These are phyloP conservation scores for Sinopyrophorus schimmeli DNA, from an alignment of 2,888 invertebrate genomes.

Conservation along the genomic window DNA sequence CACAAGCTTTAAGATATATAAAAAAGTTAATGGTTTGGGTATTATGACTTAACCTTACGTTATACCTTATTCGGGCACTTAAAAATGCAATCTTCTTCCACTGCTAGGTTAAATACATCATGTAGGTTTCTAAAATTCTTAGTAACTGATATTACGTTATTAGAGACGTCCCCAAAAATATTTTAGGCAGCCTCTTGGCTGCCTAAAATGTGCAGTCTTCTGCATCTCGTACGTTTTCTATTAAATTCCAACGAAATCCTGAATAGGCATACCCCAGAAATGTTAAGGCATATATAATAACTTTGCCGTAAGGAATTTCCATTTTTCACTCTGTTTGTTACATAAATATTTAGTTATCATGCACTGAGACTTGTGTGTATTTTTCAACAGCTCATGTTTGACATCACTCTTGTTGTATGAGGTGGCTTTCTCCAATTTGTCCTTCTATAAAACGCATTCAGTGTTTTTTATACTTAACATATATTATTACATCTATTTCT, in stretches of 20 bases:
- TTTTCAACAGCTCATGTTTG: no score
- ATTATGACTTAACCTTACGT: constrained; percentile 34
- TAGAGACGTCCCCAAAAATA: constrained; percentile 77
- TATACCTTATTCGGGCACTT: constrained; percentile 75
- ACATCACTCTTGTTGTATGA: no score
- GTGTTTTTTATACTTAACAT: no score
- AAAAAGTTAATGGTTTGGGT: neutral
- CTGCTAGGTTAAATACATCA: constrained; percentile 82
- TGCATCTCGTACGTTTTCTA: constrained; percentile 76
- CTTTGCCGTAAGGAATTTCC: constrained; percentile 77
- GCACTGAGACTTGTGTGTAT: no score
- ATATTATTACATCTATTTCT: no score
- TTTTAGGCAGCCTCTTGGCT: constrained; percentile 77
- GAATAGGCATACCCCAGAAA: constrained; percentile 80
- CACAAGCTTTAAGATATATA: constrained; percentile 39
- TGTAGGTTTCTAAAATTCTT: constrained; percentile 75
- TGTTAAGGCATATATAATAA: constrained; percentile 73
- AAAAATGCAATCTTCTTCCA: constrained; percentile 80
- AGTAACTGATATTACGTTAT: constrained; percentile 73
- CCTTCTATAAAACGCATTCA: no score
- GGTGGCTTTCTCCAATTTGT: no score
- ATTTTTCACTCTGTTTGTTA: no score
- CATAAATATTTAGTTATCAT: no score
- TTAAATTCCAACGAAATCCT: constrained; percentile 76
- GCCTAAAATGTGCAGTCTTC: no score